phyloP scores from a whole-genome alignment of 2,797 vertebrate genomes.

The Chiloscyllium punctatum region DNA sequence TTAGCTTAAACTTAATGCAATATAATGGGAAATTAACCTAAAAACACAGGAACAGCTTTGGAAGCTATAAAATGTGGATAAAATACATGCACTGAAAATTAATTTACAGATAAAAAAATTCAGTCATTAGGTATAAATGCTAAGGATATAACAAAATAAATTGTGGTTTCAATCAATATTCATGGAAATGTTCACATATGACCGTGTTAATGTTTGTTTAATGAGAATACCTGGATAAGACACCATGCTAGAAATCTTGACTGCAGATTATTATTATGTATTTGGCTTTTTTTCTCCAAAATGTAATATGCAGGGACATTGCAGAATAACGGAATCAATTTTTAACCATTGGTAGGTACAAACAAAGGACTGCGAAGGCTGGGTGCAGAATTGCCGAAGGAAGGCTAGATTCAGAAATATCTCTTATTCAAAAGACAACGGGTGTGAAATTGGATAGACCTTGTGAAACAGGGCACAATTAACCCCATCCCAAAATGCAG shows the following conservation, averaged over 20 bases:
- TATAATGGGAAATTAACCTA: slow-evolving; percentile 29
- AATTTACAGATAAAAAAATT: slow-evolving; percentile 34
- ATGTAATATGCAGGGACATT: neutral
- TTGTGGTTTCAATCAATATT: slow-evolving; percentile 4
- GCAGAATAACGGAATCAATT: neutral
- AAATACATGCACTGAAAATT: slow-evolving; percentile 24
- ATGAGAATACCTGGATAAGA: slow-evolving; percentile 29
- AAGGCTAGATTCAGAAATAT: neutral
- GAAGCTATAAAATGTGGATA: slow-evolving; percentile 24
- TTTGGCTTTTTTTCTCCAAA: neutral
- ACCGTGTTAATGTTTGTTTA: slow-evolving; percentile 11
- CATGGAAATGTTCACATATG: slow-evolving; percentile 13
- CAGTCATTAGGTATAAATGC: slow-evolving; percentile 25
- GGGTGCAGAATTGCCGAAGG: neutral
- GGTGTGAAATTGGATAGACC: no score
- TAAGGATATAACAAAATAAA: slow-evolving; percentile 21
- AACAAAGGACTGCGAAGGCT: neutral
- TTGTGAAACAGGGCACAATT: neutral
- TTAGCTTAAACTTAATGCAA: slow-evolving; percentile 20
- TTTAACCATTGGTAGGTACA: neutral
- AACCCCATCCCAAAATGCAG: neutral
- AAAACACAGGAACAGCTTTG: neutral
- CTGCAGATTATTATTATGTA: neutral
- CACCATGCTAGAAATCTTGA: neutral
- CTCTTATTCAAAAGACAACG: neutral